Base-by-base conservation (phyloP, 2,888 invertebrate species). In the Cerastoderma edule region DNA sequence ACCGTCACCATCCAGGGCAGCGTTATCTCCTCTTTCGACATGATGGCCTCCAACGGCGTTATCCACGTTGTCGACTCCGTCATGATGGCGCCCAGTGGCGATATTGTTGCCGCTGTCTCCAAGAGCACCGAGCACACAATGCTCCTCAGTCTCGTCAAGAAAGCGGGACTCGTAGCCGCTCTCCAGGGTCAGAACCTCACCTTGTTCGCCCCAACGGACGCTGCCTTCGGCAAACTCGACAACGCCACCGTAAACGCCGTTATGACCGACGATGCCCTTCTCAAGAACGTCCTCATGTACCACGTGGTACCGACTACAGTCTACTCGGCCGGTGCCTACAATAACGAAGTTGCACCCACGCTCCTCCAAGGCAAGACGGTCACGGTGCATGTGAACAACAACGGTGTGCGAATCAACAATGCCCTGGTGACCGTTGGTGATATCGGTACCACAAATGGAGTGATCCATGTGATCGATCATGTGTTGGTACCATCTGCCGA, bases 1-100 rank as follows among this genome's bases (percentile, higher is more conserved):
- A 72, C 57, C 33, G 74, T 75, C 5, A 76, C 78, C 1, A 67
- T 82, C n/a, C 57, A 74, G 56, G 79, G 82, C 8, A 72, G 72
- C 27, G 72, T 57, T 33, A 79, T 82, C 22, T 70, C 67, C 1
- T 6, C 68, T 16, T 72, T 79, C 30, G 84, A 86, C 64, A 70
- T 78, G 10, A 50, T 28, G 16, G 83, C 83, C 6, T 48, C 44
- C 28, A 86, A 86, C 35, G 85, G 86, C 28, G 68, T 80, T 27
- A 73, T 86, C 24, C 84, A 84, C 48, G 82, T 86, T 6, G 77
- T 85, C 39, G 75, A 84, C 46, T 72, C 65, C 28, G 85, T 85
- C n/a, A 83, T 86, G 82, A 75, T 79, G 63, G 79, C 81, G n/a
- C 85, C 86, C 30, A 32, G 53, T 8, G 73, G 78, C 32, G 75